Evolutionary conservation across 2,797 vertebrate genomes (phyloP).

Genomic region (Saxicola maurus): DNA sequence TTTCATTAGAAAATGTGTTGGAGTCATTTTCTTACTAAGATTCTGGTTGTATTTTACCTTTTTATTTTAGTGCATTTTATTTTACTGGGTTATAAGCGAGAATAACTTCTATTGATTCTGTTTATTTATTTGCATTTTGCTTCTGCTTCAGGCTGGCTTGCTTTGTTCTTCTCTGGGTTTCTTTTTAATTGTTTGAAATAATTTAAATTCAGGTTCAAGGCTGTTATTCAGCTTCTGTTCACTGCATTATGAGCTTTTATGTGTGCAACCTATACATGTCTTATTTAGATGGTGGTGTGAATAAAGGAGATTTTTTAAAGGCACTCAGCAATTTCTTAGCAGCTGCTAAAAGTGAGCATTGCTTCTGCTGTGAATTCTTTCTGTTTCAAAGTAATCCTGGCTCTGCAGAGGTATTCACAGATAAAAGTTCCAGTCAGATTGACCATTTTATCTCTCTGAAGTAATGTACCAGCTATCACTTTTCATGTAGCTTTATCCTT

Average conservation of each 20-base stretch:
- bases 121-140: not conserved
- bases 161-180: not conserved
- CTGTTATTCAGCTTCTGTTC: not conserved
- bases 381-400: not conserved
- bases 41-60: not conserved
- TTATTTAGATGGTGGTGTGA: not conserved
- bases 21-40: not conserved
- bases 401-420: slow-evolving; percentile 1
- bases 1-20: not conserved
- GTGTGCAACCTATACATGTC: not conserved
- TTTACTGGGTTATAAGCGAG: not conserved
- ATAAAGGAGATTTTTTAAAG: not conserved
- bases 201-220: not conserved
- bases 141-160: not conserved
- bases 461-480: not conserved
- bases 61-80: not conserved
- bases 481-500: not conserved
- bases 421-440: not conserved
- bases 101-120: not conserved
- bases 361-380: not conserved
- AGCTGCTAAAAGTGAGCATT: not conserved
- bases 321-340: not conserved
- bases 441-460: not conserved
- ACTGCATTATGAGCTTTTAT: not conserved
- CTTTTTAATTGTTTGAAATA: not conserved